These are phyloP conservation scores for Gymnothorax reevesii DNA, from an alignment of 2,797 vertebrate genomes.

Conservation along the genomic window DNA sequence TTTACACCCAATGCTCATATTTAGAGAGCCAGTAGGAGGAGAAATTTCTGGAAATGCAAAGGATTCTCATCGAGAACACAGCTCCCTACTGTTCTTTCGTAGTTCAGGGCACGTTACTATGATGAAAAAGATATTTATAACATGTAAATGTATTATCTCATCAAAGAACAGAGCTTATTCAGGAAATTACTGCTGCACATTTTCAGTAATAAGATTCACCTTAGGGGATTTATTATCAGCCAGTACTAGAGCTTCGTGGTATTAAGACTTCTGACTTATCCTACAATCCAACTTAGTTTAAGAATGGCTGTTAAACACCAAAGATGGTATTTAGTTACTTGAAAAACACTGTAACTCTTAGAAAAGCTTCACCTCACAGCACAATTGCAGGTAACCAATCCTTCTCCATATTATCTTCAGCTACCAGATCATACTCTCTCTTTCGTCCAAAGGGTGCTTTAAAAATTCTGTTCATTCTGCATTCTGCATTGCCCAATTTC, in stretches of 20 bases:
- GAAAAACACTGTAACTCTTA: neutral
- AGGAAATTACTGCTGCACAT: neutral
- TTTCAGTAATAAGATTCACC: neutral
- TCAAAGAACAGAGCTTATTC: neutral
- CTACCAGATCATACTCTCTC: neutral
- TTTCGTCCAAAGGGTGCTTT: neutral
- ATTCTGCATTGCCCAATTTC: neutral
- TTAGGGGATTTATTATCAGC: neutral
- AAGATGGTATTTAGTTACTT: neutral
- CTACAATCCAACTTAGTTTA: neutral
- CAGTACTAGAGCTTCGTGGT: neutral
- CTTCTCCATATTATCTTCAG: too few relatives aligned
- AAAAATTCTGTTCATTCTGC: neutral
- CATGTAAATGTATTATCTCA: neutral
- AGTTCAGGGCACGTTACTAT: neutral
- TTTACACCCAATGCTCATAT: constrained; percentile 24
- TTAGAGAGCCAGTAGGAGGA: neutral
- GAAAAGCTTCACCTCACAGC: neutral
- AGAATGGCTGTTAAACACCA: constrained; percentile 1
- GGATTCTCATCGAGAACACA: neutral
- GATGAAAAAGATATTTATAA: neutral
- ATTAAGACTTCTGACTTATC: neutral
- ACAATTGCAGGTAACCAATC: neutral
- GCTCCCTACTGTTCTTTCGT: neutral
- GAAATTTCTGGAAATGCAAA: neutral